Base-by-base conservation (phyloP, 1,140 invertebrate genomes). In the Nomia melanderi region DNA sequence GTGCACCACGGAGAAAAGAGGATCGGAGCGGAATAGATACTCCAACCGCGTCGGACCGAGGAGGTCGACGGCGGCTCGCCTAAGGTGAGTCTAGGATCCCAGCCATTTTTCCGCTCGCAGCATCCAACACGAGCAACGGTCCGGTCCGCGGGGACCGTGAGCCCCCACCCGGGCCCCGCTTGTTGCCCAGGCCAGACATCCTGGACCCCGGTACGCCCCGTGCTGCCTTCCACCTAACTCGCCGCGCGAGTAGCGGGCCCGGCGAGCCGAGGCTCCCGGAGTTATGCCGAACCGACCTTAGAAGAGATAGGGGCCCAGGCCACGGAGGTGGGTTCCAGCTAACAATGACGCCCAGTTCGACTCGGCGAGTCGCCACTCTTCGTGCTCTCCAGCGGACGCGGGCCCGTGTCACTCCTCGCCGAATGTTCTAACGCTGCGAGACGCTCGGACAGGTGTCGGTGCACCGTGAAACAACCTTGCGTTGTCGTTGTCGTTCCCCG, bases 341-440 rank as follows among this genome's bases (percentile, higher is more conserved):
- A 88, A 90, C 90, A 91, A 92, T 91, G 89, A 92, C 89, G 91
- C 90, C 88, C 91, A 91, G 91, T 91, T 88, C 66, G 86, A 86
- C 86, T 81, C 88, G 86, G 69, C 67, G 81, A 75, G 74, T 84
- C 90, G 88, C 70, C 83, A 50, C 65, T 85, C 62, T 76, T 72
- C 71, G 78, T 71, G 63, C 79, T 70, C 57, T 29, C 36, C 7
- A 8, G 69, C 73, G 56, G 79, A 78, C 80, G 60, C 54, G 56
- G 11, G n/a, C 14, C 50, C 54, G 79, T 73, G 64, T 54, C 23
- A 57, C 41, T 65, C 31, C 39, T 41, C 23, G 8, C 25, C 39
- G 56, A 77, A 77, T 67, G 64, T 69, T 39, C 8, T 39, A 25
- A 31, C 47, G n/a, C 64, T 44, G 29, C 29, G 23, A 25, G 69